Percentiles rank a stretch among this genome's conserved stretches.
Evolutionary conservation across 2,797 vertebrate genomes (phyloP).

Genomic region (Tinamus major): DNA sequence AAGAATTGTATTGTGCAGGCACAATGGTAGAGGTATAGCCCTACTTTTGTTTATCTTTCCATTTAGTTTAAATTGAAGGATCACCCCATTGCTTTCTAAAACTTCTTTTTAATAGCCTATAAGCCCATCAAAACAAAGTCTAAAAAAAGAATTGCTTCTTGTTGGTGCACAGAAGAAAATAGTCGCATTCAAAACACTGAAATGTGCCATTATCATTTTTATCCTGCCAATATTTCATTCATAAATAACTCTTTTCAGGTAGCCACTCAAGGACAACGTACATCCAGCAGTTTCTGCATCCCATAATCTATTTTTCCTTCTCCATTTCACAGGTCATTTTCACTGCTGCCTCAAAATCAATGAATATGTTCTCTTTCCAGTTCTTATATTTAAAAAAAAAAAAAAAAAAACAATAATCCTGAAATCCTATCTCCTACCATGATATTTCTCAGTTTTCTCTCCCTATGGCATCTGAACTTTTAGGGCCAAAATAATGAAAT

Average conservation of each 20-base stretch:
- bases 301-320: neutral
- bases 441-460: slow-evolving; percentile 9
- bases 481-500: neutral
- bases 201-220: neutral
- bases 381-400: neutral
- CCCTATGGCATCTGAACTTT: neutral
- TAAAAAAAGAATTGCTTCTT: neutral
- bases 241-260: neutral
- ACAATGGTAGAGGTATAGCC: neutral
- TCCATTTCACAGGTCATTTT: neutral
- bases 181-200: neutral
- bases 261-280: neutral
- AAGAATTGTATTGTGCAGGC: neutral
- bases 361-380: neutral
- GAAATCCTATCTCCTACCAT: neutral
- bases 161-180: neutral
- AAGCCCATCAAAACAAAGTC: neutral
- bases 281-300: neutral
- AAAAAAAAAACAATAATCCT: neutral
- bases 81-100: neutral
- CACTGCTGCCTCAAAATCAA: neutral
- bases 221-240: slow-evolving; percentile 19
- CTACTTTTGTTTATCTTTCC: neutral
- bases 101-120: fast-evolving
- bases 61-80: neutral